A percentile compares a stretch with the other conserved stretches of the same genome.
phyloP scores from a whole-genome alignment of 2,113 vertebrate genomes.

The Carassius auratus region DNA sequence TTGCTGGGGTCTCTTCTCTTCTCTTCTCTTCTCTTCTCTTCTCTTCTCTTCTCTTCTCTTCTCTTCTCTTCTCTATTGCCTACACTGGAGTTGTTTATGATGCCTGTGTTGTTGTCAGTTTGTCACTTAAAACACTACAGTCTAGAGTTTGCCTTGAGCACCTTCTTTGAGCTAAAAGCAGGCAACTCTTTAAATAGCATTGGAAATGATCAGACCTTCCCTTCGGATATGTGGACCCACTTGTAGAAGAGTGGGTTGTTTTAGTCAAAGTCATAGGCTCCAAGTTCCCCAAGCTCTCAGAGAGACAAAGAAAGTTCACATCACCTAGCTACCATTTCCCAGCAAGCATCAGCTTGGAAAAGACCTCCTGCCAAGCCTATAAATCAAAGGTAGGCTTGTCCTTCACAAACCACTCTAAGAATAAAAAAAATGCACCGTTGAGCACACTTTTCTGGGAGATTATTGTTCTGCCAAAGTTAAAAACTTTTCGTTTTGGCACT shows the following conservation, averaged over 20 bases:
- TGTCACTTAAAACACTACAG: background rate
- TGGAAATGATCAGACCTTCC: slow-evolving; percentile 23
- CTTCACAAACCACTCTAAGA: slow-evolving; percentile 63
- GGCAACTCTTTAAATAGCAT: slow-evolving; percentile 23
- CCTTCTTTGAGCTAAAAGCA: background rate
- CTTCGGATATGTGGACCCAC: background rate
- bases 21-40: too few relatives aligned
- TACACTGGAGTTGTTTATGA: too few relatives aligned
- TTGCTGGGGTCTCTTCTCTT: too few relatives aligned
- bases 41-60: too few relatives aligned
- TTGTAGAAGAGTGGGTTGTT: background rate
- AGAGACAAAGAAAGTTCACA: slow-evolving; percentile 22
- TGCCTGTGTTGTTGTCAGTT: too few relatives aligned
- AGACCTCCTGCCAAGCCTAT: slow-evolving; percentile 56
- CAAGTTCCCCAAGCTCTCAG: slow-evolving; percentile 25
- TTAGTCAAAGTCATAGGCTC: slow-evolving; percentile 33
- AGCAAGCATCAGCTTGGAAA: slow-evolving; percentile 56
- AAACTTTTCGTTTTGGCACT: slow-evolving; percentile 56
- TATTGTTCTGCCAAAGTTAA: slow-evolving; percentile 60
- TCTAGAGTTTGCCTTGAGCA: background rate
- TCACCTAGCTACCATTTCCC: slow-evolving; percentile 30
- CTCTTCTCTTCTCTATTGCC: too few relatives aligned
- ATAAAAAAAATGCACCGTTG: slow-evolving; percentile 57
- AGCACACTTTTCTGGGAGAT: background rate
- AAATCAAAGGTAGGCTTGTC: slow-evolving; percentile 66